Base-by-base conservation (phyloP, 2,888 invertebrate species). In the Tricholauxania praeusta region DNA sequence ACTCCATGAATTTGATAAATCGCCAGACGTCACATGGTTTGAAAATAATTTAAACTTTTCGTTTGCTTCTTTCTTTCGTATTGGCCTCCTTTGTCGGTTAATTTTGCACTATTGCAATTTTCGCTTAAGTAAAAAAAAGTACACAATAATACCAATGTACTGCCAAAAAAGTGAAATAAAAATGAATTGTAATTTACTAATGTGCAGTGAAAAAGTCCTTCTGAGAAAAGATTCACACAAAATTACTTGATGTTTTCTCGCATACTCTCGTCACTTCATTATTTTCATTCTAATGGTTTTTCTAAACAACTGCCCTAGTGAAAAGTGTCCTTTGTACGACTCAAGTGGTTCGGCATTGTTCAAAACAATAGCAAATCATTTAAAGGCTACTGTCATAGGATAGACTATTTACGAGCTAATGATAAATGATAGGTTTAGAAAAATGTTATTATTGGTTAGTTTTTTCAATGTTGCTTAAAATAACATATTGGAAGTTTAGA, bases 251-350 rank as follows among this genome's bases (percentile, higher is more conserved):
- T 64, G 49, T 64, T 64, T 19, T 51, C 49, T 19, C 49, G 5
- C 17, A 51, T 22, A 51, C 19, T 51, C 64, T 64, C 64, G 64
- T 64, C 64, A 64, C 64, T 49, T 64, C 64, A 49, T 51, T 64
- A 64, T 49, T 64, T 19, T 51, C 64, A 49, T 64, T 22, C 22
- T 49, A 64, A 49, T 64, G 51, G 64, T 49, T n/a, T 14, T 22
- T 60, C 22, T 10, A 39, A 15, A 8, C 2, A 12, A 32, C 32
- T 12, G 15, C 4, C 22, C 59, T 59, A 28, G 17, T 7, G 51
- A 17, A 19, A 32, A 22, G 6, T 19, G 5, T 19, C 64, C n/a
- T 51, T 64, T 64, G 49, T 64, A 14, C 1, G 22, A 5, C 22
- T 19, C 22, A 49, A 64, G 19, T 19, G 51, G 51, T 14, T 19